Percentiles rank a stretch among this genome's conserved stretches.
phyloP scores from a whole-genome alignment of 2,113 vertebrate genomes.

The Acinonyx jubatus region DNA sequence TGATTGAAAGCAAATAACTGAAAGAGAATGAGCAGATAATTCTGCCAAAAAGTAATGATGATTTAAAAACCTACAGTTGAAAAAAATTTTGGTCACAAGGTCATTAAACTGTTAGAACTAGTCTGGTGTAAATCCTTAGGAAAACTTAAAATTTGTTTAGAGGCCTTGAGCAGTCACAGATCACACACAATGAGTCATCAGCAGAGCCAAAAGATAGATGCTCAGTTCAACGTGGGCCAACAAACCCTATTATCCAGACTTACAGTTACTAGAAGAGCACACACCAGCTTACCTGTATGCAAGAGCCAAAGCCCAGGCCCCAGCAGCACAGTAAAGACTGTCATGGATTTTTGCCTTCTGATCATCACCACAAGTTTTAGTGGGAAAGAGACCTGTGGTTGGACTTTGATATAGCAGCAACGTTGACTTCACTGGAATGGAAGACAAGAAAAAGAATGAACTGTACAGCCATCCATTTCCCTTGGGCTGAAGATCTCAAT shows the following conservation, averaged over 20 bases:
- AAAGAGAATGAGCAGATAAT: background rate
- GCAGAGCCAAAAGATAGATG: background rate
- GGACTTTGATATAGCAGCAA: slow-evolving; percentile 95
- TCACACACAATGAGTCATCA: background rate
- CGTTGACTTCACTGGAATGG: slow-evolving; percentile 91
- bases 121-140: background rate
- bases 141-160: background rate
- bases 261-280: background rate
- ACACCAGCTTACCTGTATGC: slow-evolving; percentile 92
- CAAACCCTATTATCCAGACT: background rate
- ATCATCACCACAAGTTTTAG: slow-evolving; percentile 90
- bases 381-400: slow-evolving; percentile 96
- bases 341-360: slow-evolving; percentile 94
- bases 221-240: background rate
- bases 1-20: background rate
- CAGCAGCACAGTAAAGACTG: slow-evolving; percentile 96
- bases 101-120: background rate
- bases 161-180: background rate
- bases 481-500: background rate
- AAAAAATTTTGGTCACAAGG: background rate
- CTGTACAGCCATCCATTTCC: background rate
- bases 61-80: background rate
- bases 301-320: slow-evolving; percentile 93
- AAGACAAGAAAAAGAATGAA: slow-evolving; percentile 32
- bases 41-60: background rate